Base-by-base conservation (phyloP, 2,888 invertebrate genomes). In the Cryptocephalus primarius region DNA sequence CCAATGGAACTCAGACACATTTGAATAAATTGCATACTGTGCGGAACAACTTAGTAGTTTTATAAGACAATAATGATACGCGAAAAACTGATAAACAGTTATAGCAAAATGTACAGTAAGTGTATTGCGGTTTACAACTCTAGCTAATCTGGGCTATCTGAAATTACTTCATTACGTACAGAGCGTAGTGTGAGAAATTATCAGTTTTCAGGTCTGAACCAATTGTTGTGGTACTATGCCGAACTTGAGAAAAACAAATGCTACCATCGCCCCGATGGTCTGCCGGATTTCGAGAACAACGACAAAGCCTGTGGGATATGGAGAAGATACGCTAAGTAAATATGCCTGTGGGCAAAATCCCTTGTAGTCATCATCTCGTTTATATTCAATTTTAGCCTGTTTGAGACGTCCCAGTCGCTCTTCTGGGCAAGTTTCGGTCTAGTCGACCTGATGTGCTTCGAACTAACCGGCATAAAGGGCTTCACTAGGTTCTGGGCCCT, bases 371-470 rank as follows among this genome's bases (percentile, higher is more conserved):
- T 14, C 40, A 9, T 9, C 12, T 39, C 31, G 32, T 33, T 8
- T 41, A n/a, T 33, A 32, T 2, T 22, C 11, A 42, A 43, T 40
- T 43, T 32, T 75, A 96, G 96, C 63, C 75, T 97, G 58, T 97
- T 96, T 69, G 96, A 97, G 75, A 94, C 97, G 3, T 89, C 93
- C 0, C 97, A 97, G 68, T 95, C 95, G 0, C 74, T 97, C 1
- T 97, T 97, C 73, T 97, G 97, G 96, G 95, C 96, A 8, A 90
- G 92, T 46, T 97, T 96, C 64, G 97, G 97, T 11, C 78, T 97
- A 47, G 87, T 97, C 9, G 97, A 97, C 67, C 72, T 97, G 57
- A 86, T 89, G 53, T 89, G 91, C 45, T 95, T 97, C 63, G 93
- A 95, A 66, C 75, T 97, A 57, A 86, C 88, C 8, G 95, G 96